Percentiles rank a stretch among this genome's conserved stretches.
Evolutionary conservation across 2,888 invertebrate species (phyloP).

Genomic region (Uropetala carovei): DNA sequence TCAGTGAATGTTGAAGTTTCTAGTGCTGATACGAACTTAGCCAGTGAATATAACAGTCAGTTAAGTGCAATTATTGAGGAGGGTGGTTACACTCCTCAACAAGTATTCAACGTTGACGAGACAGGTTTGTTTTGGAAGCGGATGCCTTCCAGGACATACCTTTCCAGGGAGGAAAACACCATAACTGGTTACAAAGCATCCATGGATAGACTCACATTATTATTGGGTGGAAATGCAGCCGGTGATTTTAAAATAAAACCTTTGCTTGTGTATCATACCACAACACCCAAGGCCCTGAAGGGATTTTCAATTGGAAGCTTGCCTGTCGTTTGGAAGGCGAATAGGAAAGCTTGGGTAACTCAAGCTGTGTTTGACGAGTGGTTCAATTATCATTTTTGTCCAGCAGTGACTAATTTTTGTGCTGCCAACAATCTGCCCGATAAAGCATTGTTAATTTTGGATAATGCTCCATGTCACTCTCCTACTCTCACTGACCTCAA

Average conservation of each 20-base stretch:
- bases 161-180: background rate
- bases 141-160: background rate
- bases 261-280: background rate
- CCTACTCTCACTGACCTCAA: background rate
- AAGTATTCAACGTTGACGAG: conserved; percentile 68
- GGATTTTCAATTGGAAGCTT: background rate
- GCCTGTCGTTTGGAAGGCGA: background rate
- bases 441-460: background rate
- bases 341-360: background rate
- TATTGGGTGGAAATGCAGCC: background rate
- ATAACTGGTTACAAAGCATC: background rate
- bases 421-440: background rate
- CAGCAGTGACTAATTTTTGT: background rate
- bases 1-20: background rate
- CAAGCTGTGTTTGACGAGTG: conserved; percentile 18
- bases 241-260: conserved; percentile 28
- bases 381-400: background rate
- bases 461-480: conserved; percentile 4
- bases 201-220: background rate
- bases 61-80: conserved; percentile 68
- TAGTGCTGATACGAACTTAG: background rate
- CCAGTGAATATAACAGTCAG: conserved; percentile 13
- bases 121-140: background rate
- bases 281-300: background rate
- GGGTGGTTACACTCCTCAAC: conserved; percentile 69